Evolutionary conservation across 2,113 vertebrate genomes (phyloP), one percentile per base, ranked within the genome.

Genomic region (Gobio gobio): DNA sequence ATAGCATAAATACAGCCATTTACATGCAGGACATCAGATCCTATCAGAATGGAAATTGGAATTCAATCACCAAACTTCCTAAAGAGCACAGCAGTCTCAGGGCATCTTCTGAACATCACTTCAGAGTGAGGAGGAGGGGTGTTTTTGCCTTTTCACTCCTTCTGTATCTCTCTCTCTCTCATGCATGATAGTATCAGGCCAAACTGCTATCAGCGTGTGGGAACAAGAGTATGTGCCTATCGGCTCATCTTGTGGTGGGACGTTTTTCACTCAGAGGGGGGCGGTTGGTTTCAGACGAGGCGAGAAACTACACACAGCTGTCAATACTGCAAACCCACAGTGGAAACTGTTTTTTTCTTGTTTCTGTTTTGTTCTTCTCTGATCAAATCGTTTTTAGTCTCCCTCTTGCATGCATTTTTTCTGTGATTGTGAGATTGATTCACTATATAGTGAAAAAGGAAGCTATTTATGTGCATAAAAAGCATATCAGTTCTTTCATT

Each of bases 331-430:
- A 79, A 88, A 72, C 83, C 87, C 87, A 83, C 75, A 74, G 83
- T 86, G 87, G 83, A 86, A 87, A 85, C 73, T 22, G 36, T 75
- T 61, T 79, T 16, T 66, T 36, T 68, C 9, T 40, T 4, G 33
- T 70, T 70, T 82, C 54, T 88, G 76, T 79, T 68, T 43, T 75
- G 61, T 90, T 81, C 83, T 84, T 84, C 70, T 89, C 64, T 85
- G 82, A 88, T 89, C 82, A 84, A 86, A 90, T 89, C 82, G 59
- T 89, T 89, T 90, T 58, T 82, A 43, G 43, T 51, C 45, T 51
- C 45, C 36, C 6, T 59, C 54, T 61, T 59, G 68, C 56, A 63
- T 36, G 49, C 36, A 13, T 43, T 72, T 72, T 33, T 14, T 51
- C 22, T 40, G 12, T 36, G 81, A 70, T 59, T 63, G 51, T 72